Base-by-base conservation (phyloP, 2,113 vertebrate species). In the Gopherus evgoodei region DNA sequence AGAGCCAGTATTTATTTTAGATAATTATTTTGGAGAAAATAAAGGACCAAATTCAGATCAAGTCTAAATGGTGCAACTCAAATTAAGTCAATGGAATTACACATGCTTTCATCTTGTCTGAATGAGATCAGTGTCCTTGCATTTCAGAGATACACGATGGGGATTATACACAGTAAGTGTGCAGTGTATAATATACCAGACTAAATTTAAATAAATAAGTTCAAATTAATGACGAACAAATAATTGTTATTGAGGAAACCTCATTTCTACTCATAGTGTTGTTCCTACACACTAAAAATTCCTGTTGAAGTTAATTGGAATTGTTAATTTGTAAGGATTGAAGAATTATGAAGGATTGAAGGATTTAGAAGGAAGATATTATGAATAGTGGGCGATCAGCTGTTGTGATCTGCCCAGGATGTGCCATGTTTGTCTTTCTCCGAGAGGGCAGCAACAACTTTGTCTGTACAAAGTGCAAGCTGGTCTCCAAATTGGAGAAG, bases 211-310 rank as follows among this genome's bases (percentile, higher is more conserved):
- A 59, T 1, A 1, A 79, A 86, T 84, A 84, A 89, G 35, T 22
- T 82, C 25, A 47, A 69, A 42, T 8, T 16, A 12, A 94, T 76
- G 12, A 65, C 86, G 94, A 38, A 24, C n/a, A 75, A 96, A 93
- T 35, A 81, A 27, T 16, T 80, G 12, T 86, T 94, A 94, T 59
- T 93, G 91, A 90, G n/a, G 92, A 94, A 89, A 5, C 4, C 54
- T 11, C 56, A 7, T 91, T 59, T 72, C 24, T 92, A 12, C 50
- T n/a, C 4, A 38, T 91, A 19, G 49, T 54, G 16, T 84, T 86
- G 84, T 6, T 88, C 12, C 27, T 80, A 24, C 13, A 84, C 47
- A 90, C 57, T 80, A 57, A 82, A 91, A 90, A 80, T 0, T 35
- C 75, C 53, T 89, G 5, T 80, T 93, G 84, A 76, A 92, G 88